Evolutionary conservation across 1,140 invertebrate genomes (phyloP).

Genomic region (Zaprionus capensis): DNA sequence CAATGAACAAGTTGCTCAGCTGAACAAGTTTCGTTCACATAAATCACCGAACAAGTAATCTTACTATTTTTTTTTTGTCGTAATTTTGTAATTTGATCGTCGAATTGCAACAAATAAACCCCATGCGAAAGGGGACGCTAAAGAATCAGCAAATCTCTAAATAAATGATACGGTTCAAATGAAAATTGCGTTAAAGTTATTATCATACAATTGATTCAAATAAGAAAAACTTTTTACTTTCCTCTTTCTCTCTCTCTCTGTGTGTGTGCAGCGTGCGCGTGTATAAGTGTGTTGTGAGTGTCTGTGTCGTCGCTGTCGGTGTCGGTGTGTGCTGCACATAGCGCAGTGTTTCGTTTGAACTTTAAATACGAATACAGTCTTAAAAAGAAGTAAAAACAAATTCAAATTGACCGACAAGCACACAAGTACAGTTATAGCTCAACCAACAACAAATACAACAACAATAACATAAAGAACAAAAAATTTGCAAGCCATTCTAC

Average conservation of each 20-base stretch:
- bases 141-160: neutral
- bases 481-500: slow-evolving; percentile 1
- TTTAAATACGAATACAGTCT: slow-evolving; percentile 42
- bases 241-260: slow-evolving; percentile 9
- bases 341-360: slow-evolving; percentile 39
- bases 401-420: slow-evolving; percentile 13
- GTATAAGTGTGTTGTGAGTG: neutral
- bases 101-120: slow-evolving; percentile 26
- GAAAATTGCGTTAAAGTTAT: slow-evolving; percentile 17
- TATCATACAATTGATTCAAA: slow-evolving; percentile 36
- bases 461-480: slow-evolving; percentile 3
- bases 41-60: slow-evolving; percentile 19
- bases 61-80: slow-evolving; percentile 39
- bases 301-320: slow-evolving; percentile 14
- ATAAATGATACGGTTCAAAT: neutral
- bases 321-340: slow-evolving; percentile 37
- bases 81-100: slow-evolving; percentile 54
- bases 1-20: slow-evolving; percentile 3
- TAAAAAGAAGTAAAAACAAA: slow-evolving; percentile 1
- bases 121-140: neutral
- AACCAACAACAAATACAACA: slow-evolving; percentile 1
- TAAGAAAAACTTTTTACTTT: slow-evolving; percentile 45
- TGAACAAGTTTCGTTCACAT: slow-evolving; percentile 10
- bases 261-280: slow-evolving; percentile 9
- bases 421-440: slow-evolving; percentile 27